Percentiles rank a stretch among this genome's conserved stretches.
Evolutionary conservation across 2,113 vertebrate genomes (phyloP).

Genomic region (Mustela lutreola): DNA sequence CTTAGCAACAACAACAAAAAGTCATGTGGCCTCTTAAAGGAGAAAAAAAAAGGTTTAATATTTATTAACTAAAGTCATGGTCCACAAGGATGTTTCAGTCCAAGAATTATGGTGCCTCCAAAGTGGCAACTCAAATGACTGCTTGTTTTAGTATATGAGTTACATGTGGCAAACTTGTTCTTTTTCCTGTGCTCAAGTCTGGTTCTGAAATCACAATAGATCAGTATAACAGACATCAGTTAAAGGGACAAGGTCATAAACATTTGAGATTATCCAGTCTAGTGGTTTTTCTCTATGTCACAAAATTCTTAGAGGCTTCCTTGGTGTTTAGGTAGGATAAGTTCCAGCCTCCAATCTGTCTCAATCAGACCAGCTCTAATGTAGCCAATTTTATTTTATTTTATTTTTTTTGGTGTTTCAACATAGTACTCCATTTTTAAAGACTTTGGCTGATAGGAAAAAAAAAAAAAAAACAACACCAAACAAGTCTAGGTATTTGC

Average conservation of each 20-base stretch:
- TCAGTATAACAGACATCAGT: background rate
- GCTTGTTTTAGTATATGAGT: background rate
- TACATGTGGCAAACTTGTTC: background rate
- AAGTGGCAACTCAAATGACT: background rate
- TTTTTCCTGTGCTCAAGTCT: background rate
- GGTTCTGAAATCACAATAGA: background rate
- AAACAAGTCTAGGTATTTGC: background rate
- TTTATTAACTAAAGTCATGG: background rate
- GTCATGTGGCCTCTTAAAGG: background rate
- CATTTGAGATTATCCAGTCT: background rate
- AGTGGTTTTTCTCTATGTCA: background rate
- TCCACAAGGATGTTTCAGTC: background rate
- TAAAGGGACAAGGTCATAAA: slow-evolving; percentile 15
- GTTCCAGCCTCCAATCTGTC: background rate
- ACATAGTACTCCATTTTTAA: background rate
- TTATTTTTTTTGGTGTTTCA: background rate
- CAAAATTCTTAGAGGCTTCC: background rate
- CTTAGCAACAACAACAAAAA: background rate
- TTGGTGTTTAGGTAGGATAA: background rate
- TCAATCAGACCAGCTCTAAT: background rate
- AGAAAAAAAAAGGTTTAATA: background rate
- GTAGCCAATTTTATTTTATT: background rate
- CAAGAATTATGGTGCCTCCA: background rate
- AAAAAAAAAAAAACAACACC: background rate
- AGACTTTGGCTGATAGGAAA: background rate